Conservation (phyloP, 2,113 vertebrate genomes). For the Neolamprologus sp. region DNA sequence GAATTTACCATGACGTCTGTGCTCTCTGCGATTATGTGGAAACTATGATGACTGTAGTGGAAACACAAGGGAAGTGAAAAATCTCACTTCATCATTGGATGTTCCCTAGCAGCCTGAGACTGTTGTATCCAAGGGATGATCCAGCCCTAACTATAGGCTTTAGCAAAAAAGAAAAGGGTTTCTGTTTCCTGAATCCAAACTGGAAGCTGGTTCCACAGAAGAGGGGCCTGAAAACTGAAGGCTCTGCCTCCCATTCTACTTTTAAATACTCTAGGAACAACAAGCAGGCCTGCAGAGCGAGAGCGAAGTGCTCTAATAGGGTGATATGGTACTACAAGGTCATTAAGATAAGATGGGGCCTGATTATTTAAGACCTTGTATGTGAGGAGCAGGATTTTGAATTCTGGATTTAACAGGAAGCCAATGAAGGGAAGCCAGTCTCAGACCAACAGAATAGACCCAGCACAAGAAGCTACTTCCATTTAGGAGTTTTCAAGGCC, state of each 20-base stretch:
- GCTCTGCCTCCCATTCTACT: fast-evolving
- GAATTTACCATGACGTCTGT: neutral
- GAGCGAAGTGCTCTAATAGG: fast-evolving
- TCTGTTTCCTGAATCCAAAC: neutral
- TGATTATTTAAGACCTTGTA: neutral
- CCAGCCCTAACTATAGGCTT: fast-evolving
- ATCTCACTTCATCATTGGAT: neutral
- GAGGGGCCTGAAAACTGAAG: neutral
- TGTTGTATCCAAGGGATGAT: neutral
- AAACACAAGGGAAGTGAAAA: neutral
- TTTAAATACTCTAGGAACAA: neutral
- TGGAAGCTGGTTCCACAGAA: neutral
- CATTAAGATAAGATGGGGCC: neutral
- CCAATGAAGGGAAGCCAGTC: neutral
- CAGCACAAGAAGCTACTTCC: neutral
- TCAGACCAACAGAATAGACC: neutral
- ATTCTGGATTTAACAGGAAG: neutral
- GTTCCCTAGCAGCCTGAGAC: neutral
- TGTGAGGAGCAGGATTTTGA: neutral
- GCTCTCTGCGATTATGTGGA: neutral
- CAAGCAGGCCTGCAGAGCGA: fast-evolving
- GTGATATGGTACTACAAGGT: neutral
- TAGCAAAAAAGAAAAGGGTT: fast-evolving
- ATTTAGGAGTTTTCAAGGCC: fast-evolving
- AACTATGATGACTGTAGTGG: neutral